Percentiles rank a stretch among this genome's conserved stretches.
These are phyloP conservation scores for Hycleus phaleratus DNA, from an alignment of 1,140 invertebrate species.

Conservation along the genomic window DNA sequence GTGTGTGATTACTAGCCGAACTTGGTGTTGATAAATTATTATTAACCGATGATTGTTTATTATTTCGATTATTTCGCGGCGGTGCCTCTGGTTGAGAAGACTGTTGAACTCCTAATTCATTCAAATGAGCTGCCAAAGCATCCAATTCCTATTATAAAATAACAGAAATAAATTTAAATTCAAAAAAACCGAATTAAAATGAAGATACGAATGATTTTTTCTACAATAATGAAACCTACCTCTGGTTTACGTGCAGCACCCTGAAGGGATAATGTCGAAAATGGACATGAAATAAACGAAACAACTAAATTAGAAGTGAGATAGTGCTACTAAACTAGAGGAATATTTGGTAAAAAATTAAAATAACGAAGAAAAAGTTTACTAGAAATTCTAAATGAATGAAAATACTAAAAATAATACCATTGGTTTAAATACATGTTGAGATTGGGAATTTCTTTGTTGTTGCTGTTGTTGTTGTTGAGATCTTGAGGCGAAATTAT, in stretches of 20 bases:
- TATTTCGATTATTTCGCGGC: constrained; percentile 45
- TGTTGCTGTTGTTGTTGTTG: constrained; percentile 50
- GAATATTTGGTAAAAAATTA: constrained; percentile 1
- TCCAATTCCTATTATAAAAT: constrained; percentile 69
- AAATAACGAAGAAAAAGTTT: background rate
- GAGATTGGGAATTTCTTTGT: constrained; percentile 66
- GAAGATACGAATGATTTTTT: background rate
- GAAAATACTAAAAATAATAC: constrained; percentile 39
- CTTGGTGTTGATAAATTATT: constrained; percentile 30
- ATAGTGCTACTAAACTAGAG: constrained; percentile 26
- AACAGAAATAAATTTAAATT: background rate
- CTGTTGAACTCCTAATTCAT: constrained; percentile 72
- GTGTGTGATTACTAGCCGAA: constrained; percentile 25
- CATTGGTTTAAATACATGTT: constrained; percentile 78
- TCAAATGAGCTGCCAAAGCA: constrained; percentile 85
- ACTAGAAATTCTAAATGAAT: background rate
- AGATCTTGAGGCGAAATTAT: constrained; percentile 31
- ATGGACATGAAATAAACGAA: constrained; percentile 41
- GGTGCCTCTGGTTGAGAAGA: constrained; percentile 51
- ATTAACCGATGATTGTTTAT: constrained; percentile 34
- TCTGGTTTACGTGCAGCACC: constrained; percentile 75
- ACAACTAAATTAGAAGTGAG: constrained; percentile 38
- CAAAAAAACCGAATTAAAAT: constrained; percentile 5
- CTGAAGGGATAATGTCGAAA: constrained; percentile 32
- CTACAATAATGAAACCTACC: constrained; percentile 49